These are phyloP conservation scores for Enteromius fasciolatus DNA, from an alignment of 2,797 vertebrate species.

Conservation along the genomic window DNA sequence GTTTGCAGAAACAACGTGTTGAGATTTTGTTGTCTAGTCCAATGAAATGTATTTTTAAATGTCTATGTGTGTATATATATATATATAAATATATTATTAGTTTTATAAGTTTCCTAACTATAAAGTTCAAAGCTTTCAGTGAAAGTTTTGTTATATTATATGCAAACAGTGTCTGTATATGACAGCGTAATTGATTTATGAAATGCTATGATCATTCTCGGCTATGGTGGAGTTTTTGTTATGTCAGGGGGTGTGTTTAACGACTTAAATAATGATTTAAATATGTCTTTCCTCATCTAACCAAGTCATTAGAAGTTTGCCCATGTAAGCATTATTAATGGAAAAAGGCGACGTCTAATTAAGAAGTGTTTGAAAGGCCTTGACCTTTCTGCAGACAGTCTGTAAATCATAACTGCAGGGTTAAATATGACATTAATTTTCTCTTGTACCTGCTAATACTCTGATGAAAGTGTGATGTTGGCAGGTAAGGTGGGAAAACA, in stretches of 20 bases:
- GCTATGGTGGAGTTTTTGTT: constrained; percentile 8
- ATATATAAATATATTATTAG: background rate
- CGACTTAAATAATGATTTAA: constrained; percentile 38
- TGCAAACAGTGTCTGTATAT: background rate
- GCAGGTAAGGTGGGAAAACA: constrained; percentile 31
- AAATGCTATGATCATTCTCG: background rate
- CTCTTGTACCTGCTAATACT: constrained; percentile 28
- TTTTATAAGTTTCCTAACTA: background rate
- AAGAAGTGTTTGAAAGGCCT: constrained; percentile 51
- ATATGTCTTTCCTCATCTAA: constrained; percentile 49
- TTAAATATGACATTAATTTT: constrained; percentile 40
- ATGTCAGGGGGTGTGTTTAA: constrained; percentile 18
- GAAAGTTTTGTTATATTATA: background rate
- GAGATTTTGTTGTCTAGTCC: background rate
- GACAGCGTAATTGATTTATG: constrained; percentile 17
- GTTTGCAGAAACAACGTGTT: background rate
- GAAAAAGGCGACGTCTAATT: constrained; percentile 38
- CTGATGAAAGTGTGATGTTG: constrained; percentile 36
- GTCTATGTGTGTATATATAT: too few relatives aligned
- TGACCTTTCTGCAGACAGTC: constrained; percentile 53
- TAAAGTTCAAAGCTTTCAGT: background rate
- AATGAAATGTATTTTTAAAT: background rate
- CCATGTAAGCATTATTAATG: constrained; percentile 47
- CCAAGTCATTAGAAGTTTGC: constrained; percentile 46
- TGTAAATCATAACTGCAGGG: constrained; percentile 33